Conservation (phyloP, 2,113 vertebrate genomes). For the Engystomops pustulosus region DNA sequence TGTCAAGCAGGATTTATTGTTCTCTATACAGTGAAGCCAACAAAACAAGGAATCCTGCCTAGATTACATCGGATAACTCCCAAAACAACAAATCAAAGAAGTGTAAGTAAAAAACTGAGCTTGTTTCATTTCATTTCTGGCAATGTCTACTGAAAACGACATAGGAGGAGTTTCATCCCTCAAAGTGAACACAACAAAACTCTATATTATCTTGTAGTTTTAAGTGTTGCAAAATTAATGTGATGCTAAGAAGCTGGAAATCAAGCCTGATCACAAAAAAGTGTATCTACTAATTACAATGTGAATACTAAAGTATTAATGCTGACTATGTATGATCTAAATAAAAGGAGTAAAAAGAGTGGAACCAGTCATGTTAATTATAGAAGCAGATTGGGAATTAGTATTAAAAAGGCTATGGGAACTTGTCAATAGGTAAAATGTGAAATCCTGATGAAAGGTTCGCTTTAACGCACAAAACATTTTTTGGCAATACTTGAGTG, state of each 20-base stretch:
- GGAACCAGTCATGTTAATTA: no score
- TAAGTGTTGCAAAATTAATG: neutral
- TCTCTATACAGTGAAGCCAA: neutral
- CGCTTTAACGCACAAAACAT: no score
- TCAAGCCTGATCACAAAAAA: neutral
- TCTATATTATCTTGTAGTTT: neutral
- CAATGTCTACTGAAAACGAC: neutral
- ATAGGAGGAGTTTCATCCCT: neutral
- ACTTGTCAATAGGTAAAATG: no score
- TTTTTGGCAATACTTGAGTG: no score
- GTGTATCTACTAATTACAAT: neutral
- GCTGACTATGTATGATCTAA: no score
- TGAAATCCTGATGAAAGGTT: no score
- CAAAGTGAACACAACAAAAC: neutral
- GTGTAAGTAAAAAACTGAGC: neutral
- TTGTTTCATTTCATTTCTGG: constrained; percentile 27
- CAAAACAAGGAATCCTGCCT: neutral
- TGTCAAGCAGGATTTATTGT: constrained; percentile 2
- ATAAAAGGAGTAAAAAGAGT: no score
- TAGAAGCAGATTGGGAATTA: no score
- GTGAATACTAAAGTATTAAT: neutral
- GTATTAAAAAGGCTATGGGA: no score
- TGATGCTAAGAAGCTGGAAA: neutral
- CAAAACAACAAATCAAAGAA: constrained; percentile 14
- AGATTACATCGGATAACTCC: neutral